A percentile compares a stretch with the other conserved stretches of the same genome.
phyloP scores from a whole-genome alignment of 2,888 invertebrate genomes.

The Limenitis camilla region DNA sequence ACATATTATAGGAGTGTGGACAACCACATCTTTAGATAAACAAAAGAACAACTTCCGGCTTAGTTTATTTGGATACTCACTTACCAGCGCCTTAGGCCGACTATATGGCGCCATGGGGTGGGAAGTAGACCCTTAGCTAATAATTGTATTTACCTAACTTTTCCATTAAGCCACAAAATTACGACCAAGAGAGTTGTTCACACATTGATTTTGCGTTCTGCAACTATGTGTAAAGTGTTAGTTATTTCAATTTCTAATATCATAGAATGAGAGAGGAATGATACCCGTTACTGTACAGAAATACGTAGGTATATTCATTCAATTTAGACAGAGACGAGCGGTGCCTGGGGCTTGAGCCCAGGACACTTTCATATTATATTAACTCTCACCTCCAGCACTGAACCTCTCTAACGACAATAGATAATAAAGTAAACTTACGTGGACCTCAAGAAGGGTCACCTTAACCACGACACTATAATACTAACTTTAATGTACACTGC shows the following conservation, averaged over 20 bases:
- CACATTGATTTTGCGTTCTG: neutral
- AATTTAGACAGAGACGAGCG: no score
- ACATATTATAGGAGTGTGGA: neutral
- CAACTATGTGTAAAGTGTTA: neutral
- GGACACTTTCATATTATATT: no score
- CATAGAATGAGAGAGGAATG: no score
- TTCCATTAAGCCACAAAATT: conserved; percentile 32
- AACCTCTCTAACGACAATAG: no score
- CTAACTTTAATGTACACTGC: no score
- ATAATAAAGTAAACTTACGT: no score
- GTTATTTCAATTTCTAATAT: neutral
- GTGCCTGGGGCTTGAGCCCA: no score
- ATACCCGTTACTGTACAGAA: no score
- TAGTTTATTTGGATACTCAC: conserved; percentile 27
- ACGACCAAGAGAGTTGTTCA: conserved; percentile 3
- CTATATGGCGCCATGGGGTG: conserved; percentile 29
- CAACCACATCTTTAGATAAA: conserved; percentile 9
- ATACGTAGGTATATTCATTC: no score
- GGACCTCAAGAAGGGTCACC: no score
- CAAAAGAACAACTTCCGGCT: conserved; percentile 21
- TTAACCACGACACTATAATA: no score
- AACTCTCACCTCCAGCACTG: no score
- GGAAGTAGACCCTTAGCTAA: conserved; percentile 39
- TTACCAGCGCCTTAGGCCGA: conserved; percentile 25
- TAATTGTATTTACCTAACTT: conserved; percentile 45